Percentiles rank a stretch among this genome's conserved stretches.
These are phyloP conservation scores for Crenuchus spilurus DNA, from an alignment of 2,797 vertebrate species.

Conservation along the genomic window DNA sequence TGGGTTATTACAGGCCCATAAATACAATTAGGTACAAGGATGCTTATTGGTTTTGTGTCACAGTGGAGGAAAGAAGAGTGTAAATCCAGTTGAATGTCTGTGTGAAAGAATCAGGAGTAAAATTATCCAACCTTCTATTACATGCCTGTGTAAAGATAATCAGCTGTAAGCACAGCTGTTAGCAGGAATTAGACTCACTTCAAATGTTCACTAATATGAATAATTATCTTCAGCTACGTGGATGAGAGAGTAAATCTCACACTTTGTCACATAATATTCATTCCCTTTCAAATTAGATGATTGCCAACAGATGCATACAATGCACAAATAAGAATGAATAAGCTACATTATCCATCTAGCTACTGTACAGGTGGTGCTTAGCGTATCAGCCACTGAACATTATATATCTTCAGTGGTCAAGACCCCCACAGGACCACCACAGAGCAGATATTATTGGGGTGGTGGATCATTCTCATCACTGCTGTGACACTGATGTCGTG, in stretches of 20 bases:
- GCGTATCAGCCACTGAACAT: no score
- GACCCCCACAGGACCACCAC: no score
- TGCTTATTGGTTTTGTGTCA: conserved; percentile 45
- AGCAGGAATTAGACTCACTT: conserved; percentile 31
- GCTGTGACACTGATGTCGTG: no score
- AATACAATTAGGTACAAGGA: conserved; percentile 34
- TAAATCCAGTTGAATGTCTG: conserved; percentile 8
- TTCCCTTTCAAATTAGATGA: conserved; percentile 25
- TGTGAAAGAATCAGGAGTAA: conserved; percentile 16
- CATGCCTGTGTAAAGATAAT: conserved; percentile 24
- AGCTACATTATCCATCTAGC: no score
- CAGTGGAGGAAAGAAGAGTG: conserved; percentile 3
- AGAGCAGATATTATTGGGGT: no score
- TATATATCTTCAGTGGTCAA: no score
- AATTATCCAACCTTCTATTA: conserved; percentile 24
- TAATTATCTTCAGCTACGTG: conserved; percentile 28
- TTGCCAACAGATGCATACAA: not conserved
- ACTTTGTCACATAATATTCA: conserved; percentile 31
- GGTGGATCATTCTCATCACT: no score
- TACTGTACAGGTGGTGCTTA: no score
- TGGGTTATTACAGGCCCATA: conserved; percentile 29
- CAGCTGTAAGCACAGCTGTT: conserved; percentile 9
- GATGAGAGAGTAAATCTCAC: conserved; percentile 28
- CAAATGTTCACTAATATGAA: conserved; percentile 31
- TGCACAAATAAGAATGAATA: no score